Percentiles rank a stretch among this genome's conserved stretches.
Evolutionary conservation across 2,113 vertebrate genomes (phyloP).

Genomic region (Psephotus haematonotus): DNA sequence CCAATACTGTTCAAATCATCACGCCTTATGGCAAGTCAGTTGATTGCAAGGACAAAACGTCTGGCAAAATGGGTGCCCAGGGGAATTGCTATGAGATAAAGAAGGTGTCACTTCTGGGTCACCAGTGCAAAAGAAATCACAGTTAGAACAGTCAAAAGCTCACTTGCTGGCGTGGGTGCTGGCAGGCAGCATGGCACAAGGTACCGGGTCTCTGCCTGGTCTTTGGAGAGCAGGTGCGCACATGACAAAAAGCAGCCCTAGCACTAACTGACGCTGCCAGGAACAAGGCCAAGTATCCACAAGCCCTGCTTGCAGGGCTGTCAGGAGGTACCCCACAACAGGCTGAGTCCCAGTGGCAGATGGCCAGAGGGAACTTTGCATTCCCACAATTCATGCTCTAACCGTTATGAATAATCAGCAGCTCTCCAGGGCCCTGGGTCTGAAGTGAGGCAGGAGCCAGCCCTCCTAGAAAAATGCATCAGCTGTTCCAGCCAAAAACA

Average conservation of each 20-base stretch:
- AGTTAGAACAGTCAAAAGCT: neutral
- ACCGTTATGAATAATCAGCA: neutral
- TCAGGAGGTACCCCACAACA: neutral
- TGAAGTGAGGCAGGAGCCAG: fast-evolving
- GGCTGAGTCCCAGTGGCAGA: constrained; percentile 4
- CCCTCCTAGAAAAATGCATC: neutral
- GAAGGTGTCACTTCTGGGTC: neutral
- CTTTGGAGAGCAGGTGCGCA: neutral
- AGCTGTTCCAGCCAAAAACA: neutral
- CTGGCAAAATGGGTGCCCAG: neutral
- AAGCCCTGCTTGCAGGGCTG: neutral
- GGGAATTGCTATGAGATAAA: constrained; percentile 8
- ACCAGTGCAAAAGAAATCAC: neutral
- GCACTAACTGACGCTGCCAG: neutral
- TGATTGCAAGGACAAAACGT: neutral
- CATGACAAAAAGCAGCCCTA: neutral
- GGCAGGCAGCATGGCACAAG: neutral
- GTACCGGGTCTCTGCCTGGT: neutral
- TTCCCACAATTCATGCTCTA: neutral
- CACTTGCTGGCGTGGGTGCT: fast-evolving
- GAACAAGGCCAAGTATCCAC: neutral
- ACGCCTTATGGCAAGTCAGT: neutral
- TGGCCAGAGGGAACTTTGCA: constrained; percentile 9
- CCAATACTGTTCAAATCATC: neutral
- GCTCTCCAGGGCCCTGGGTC: neutral